These are phyloP conservation scores for Dolichotis patagonum DNA, from an alignment of 2,113 vertebrate species.

Conservation along the genomic window DNA sequence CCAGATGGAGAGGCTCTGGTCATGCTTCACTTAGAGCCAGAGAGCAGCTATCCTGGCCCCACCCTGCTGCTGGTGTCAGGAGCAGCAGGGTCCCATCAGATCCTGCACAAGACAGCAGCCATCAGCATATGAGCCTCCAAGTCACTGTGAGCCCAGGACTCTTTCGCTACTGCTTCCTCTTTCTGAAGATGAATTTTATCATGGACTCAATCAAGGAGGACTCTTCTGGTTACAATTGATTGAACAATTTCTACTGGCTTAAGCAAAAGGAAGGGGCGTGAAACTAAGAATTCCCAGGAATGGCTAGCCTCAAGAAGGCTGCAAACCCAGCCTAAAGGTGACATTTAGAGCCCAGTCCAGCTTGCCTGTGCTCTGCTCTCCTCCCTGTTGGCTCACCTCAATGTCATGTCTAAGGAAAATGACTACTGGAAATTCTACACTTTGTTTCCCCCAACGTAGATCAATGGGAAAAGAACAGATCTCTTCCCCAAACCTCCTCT, in stretches of 20 bases:
- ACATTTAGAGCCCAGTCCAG: background rate
- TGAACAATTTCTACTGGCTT: background rate
- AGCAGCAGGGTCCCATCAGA: background rate
- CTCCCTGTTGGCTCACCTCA: background rate
- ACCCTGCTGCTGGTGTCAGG: background rate
- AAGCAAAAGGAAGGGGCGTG: background rate
- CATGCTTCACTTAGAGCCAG: background rate
- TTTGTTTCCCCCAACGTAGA: background rate
- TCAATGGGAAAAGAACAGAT: background rate
- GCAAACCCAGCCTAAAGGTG: no score
- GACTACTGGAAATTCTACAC: background rate
- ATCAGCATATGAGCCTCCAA: background rate
- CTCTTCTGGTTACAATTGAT: background rate
- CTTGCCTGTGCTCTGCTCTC: background rate
- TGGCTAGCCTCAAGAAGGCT: background rate
- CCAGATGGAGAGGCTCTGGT: background rate
- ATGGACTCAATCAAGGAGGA: background rate
- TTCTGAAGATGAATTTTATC: conserved; percentile 39
- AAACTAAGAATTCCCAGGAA: background rate
- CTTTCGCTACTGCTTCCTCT: background rate
- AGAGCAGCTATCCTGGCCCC: background rate
- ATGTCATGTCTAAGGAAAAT: background rate
- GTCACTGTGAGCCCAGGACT: background rate
- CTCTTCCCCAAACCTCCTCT: background rate
- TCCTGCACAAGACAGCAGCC: background rate